A percentile compares a stretch with the other conserved stretches of the same genome.
phyloP scores from a whole-genome alignment of 2,113 vertebrate genomes.

The Galbula dea region DNA sequence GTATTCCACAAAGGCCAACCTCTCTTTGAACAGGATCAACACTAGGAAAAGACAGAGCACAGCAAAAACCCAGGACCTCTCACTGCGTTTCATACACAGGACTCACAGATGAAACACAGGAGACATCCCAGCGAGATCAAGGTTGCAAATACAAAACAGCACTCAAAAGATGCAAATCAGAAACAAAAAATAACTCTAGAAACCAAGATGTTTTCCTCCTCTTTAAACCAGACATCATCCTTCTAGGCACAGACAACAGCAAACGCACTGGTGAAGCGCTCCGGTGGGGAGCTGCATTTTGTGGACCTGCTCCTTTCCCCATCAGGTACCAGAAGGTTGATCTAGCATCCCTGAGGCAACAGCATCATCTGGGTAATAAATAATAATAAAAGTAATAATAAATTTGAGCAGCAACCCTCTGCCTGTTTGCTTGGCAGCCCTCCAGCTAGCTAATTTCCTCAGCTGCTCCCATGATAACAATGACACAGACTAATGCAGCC shows the following conservation, averaged over 20 bases:
- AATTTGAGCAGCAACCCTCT: conserved; percentile 49
- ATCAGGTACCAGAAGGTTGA: conserved; percentile 63
- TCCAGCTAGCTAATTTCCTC: conserved; percentile 66
- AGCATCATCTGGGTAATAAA: conserved; percentile 61
- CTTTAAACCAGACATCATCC: neutral
- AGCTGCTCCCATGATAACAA: conserved; percentile 64
- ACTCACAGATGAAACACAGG: neutral
- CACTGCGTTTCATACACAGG: neutral
- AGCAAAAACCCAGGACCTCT: neutral
- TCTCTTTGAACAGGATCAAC: neutral
- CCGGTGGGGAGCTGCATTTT: neutral
- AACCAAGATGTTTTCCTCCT: neutral
- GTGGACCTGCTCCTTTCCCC: conserved; percentile 18
- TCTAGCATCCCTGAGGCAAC: conserved; percentile 41
- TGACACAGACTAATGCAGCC: conserved; percentile 62
- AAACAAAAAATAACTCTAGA: neutral
- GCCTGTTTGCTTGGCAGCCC: conserved; percentile 60
- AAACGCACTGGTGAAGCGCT: neutral
- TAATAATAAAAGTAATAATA: conserved; percentile 66
- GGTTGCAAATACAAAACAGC: neutral
- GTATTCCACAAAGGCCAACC: neutral
- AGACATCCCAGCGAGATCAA: neutral
- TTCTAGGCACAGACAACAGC: neutral
- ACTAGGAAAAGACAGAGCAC: neutral
- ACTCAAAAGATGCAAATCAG: neutral